These are phyloP conservation scores for Germaria angustata DNA, from an alignment of 2,888 invertebrate genomes.

Conservation along the genomic window DNA sequence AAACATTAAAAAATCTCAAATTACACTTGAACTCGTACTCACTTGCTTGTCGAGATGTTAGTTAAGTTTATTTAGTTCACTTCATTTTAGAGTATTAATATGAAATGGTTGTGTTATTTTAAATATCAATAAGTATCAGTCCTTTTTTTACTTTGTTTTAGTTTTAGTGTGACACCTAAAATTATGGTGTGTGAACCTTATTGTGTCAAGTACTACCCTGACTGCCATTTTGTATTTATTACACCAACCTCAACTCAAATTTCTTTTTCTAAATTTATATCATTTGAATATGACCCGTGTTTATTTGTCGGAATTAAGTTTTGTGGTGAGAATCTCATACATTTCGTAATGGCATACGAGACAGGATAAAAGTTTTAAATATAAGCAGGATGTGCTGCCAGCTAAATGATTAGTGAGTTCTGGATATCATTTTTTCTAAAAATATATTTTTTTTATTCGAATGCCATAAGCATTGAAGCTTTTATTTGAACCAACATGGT, in stretches of 20 bases:
- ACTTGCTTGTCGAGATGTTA: not conserved
- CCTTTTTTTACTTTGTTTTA: not conserved
- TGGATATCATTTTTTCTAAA: too few species aligned
- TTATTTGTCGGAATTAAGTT: constrained; percentile 35
- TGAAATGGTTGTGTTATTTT: constrained; percentile 13
- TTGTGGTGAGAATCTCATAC: constrained; percentile 20
- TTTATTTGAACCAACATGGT: too few species aligned
- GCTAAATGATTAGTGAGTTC: too few species aligned
- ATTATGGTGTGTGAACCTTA: constrained; percentile 9
- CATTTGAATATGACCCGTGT: constrained; percentile 51
- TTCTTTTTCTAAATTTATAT: not conserved
- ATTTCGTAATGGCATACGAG: constrained; percentile 6
- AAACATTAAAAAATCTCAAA: constrained; percentile 22
- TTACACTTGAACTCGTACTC: constrained; percentile 41
- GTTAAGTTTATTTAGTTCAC: not conserved
- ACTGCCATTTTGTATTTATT: not conserved
- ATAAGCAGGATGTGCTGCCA: not conserved
- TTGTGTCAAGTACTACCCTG: constrained; percentile 46
- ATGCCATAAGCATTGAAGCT: too few species aligned
- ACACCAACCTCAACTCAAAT: not conserved
- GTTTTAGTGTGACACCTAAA: constrained; percentile 49
- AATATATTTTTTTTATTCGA: too few species aligned
- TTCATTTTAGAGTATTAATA: constrained; percentile 18
- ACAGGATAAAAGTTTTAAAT: too few species aligned
- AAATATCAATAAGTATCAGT: constrained; percentile 36